Percentiles rank a stretch among this genome's conserved stretches.
phyloP scores from a whole-genome alignment of 2,113 vertebrate species.

The Bucco capensis region DNA sequence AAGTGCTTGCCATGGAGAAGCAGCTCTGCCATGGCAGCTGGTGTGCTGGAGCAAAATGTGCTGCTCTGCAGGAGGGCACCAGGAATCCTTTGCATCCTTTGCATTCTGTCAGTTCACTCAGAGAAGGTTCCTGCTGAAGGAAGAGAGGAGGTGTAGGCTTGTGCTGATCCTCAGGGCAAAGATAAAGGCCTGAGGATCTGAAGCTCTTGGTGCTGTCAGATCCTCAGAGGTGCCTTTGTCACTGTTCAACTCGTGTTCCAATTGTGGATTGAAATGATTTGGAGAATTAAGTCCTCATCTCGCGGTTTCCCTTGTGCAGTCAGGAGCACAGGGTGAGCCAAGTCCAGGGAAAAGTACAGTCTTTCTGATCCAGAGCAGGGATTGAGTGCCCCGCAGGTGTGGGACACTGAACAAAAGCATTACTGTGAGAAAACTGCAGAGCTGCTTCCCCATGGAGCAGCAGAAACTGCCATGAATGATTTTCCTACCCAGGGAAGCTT shows the following conservation, averaged over 20 bases:
- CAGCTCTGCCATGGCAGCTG: not conserved
- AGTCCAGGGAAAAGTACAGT: not conserved
- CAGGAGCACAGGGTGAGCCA: not conserved
- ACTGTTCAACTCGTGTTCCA: not conserved
- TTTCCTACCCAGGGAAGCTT: not conserved
- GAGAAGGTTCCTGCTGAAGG: not conserved
- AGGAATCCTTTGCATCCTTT: not conserved
- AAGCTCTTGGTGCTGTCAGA: not conserved
- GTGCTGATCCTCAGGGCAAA: not conserved
- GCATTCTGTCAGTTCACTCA: not conserved
- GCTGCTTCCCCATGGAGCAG: not conserved
- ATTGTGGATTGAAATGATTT: not conserved
- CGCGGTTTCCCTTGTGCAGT: not conserved
- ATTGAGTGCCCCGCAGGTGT: not conserved
- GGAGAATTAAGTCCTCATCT: not conserved
- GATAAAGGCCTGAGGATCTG: not conserved
- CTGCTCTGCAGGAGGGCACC: not conserved
- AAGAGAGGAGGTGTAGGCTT: not conserved
- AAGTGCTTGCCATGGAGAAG: slow-evolving; percentile 3
- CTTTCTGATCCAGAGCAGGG: not conserved
- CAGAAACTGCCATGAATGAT: not conserved
- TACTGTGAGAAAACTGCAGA: not conserved
- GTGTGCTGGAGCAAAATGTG: fast-evolving
- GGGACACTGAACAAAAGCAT: not conserved
- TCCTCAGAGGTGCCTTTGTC: not conserved